These are phyloP conservation scores for Lophius americanus DNA, from an alignment of 2,797 vertebrate genomes.

Conservation along the genomic window DNA sequence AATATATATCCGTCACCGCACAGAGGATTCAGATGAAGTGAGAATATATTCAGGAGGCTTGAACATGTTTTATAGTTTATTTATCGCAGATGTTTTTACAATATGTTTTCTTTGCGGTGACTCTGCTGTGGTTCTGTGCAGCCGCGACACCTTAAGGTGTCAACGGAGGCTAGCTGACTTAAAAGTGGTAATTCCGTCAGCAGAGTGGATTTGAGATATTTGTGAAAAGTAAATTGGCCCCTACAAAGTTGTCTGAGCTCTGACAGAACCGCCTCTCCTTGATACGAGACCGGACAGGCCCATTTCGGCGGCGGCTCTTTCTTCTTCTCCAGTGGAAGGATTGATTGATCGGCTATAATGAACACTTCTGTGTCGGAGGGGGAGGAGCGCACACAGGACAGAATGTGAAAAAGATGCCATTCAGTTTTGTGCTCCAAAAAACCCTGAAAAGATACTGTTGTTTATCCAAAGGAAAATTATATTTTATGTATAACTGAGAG, in stretches of 20 bases:
- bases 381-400: too few relatives aligned
- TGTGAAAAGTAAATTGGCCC: constrained; percentile 72
- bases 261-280: constrained; percentile 54
- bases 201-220: constrained; percentile 63
- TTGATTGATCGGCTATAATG: too few relatives aligned
- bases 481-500: too few relatives aligned
- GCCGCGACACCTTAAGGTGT: constrained; percentile 17
- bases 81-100: constrained; percentile 20
- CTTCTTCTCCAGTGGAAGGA: too few relatives aligned
- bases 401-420: too few relatives aligned
- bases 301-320: constrained; percentile 46
- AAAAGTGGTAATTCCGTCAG: constrained; percentile 63
- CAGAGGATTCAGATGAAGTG: neutral
- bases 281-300: constrained; percentile 71
- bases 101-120: constrained; percentile 23
- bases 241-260: constrained; percentile 72
- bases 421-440: too few relatives aligned
- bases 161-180: constrained; percentile 40
- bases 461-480: too few relatives aligned
- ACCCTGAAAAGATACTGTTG: too few relatives aligned
- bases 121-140: constrained; percentile 41
- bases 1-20: too few relatives aligned
- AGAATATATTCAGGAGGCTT: neutral
- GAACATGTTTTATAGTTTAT: constrained; percentile 28
- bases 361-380: too few relatives aligned